A percentile compares a stretch with the other conserved stretches of the same genome.
Conservation (phyloP, 1,140 invertebrate species). For the Drosophila oshimai region DNA sequence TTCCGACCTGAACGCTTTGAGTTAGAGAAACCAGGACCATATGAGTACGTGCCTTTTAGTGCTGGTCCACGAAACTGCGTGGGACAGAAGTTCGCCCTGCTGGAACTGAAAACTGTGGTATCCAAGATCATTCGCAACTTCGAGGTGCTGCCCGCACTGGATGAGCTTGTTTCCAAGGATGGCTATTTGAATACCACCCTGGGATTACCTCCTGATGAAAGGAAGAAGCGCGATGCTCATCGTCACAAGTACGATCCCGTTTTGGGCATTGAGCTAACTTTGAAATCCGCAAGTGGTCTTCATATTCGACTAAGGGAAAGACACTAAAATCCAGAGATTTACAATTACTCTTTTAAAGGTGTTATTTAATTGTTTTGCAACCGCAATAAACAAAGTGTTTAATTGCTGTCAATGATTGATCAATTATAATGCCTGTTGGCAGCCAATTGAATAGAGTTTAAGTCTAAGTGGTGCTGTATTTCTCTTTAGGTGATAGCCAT, state of each 20-base stretch:
- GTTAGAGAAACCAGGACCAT: conserved; percentile 70
- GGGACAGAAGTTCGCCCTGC: conserved; percentile 83
- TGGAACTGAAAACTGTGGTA: conserved; percentile 83
- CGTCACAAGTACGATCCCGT: conserved; percentile 75
- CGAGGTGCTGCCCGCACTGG: conserved; percentile 65
- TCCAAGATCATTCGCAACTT: conserved; percentile 83
- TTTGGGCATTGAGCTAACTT: conserved; percentile 61
- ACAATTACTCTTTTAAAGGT: too few relatives aligned
- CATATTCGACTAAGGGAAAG: conserved; percentile 56
- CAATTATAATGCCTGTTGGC: too few relatives aligned
- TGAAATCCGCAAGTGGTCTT: conserved; percentile 75
- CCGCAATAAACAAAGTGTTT: too few relatives aligned
- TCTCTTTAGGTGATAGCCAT: too few relatives aligned
- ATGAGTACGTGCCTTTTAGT: conserved; percentile 86
- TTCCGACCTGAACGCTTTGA: conserved; percentile 91
- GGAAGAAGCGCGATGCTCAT: conserved; percentile 16
- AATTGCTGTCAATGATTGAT: too few relatives aligned
- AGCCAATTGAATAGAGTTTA: too few relatives aligned
- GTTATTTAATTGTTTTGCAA: too few relatives aligned
- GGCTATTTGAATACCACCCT: conserved; percentile 64
- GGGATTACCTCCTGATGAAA: conserved; percentile 29
- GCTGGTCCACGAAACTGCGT: conserved; percentile 78
- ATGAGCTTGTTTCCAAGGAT: conserved; percentile 63
- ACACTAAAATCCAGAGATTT: not conserved
- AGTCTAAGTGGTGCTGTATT: too few relatives aligned